phyloP scores from a whole-genome alignment of 1,140 invertebrate species.

The Anthonomus grandis region DNA sequence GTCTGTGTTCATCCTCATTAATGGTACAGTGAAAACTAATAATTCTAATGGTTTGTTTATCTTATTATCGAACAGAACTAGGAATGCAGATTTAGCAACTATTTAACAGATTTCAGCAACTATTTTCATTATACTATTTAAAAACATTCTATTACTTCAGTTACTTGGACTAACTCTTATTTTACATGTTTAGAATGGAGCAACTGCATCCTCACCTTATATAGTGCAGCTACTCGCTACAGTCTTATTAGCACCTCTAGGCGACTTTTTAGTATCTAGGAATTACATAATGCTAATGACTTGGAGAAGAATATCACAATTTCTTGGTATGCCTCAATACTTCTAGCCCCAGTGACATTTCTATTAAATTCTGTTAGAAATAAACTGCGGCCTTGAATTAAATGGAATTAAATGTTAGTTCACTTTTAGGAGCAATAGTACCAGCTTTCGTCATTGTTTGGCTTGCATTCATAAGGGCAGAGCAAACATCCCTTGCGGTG shows the following conservation, averaged over 20 bases:
- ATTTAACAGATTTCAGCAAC: no score
- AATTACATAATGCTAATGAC: neutral
- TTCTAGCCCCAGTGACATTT: no score
- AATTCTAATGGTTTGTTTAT: no score
- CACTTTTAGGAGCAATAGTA: neutral
- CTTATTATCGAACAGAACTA: no score
- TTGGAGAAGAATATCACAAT: neutral
- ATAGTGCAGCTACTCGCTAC: neutral
- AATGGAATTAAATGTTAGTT: no score
- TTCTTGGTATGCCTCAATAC: neutral
- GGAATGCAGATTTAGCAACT: no score
- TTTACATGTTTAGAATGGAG: conserved; percentile 49
- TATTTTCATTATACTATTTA: no score
- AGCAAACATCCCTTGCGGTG: neutral
- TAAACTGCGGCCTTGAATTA: neutral
- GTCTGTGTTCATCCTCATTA: no score
- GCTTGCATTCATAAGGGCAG: conserved; percentile 3
- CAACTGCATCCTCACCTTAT: neutral
- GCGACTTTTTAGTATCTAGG: neutral
- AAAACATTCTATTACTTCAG: no score
- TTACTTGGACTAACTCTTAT: no score
- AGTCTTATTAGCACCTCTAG: neutral
- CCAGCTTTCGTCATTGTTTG: conserved; percentile 5
- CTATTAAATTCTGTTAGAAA: no score
- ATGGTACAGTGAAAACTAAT: no score